Conservation (phyloP, 2,888 invertebrate species). For the Achlya flavicornis region DNA sequence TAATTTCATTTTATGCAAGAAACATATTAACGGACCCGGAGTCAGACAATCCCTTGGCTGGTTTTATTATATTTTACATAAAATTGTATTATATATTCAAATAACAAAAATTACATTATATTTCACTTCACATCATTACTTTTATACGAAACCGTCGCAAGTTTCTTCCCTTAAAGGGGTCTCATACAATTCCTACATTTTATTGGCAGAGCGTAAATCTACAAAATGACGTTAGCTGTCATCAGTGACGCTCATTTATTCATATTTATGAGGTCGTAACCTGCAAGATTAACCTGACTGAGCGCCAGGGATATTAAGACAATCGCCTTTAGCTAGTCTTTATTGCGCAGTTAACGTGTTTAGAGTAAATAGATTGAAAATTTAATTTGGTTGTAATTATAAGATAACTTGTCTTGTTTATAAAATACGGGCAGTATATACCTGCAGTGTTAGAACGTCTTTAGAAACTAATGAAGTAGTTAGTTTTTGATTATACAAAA, state of each 20-base stretch:
- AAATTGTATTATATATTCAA: no score
- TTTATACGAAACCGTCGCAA: neutral
- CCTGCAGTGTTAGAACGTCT: neutral
- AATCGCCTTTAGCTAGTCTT: constrained; percentile 31
- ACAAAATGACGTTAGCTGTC: constrained; percentile 2
- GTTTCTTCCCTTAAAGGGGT: neutral
- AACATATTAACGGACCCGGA: no score
- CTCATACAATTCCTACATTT: neutral
- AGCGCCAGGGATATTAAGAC: constrained; percentile 32
- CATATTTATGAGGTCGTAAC: constrained; percentile 39
- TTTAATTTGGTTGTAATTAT: constrained; percentile 22
- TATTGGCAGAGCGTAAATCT: neutral
- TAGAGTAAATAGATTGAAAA: constrained; percentile 38
- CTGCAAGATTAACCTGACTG: constrained; percentile 32
- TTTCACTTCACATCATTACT: neutral
- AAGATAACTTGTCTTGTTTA: neutral
- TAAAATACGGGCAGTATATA: neutral
- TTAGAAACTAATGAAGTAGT: neutral
- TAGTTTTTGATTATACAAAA: neutral
- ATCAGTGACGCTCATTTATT: constrained; percentile 9
- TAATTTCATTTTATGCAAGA: no score
- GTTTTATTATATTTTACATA: no score
- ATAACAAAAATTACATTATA: no score
- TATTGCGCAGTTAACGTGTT: constrained; percentile 35
- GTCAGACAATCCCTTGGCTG: no score